These are phyloP conservation scores for Trypoxylon attenuatum DNA, from an alignment of 2,888 invertebrate genomes.

Conservation along the genomic window DNA sequence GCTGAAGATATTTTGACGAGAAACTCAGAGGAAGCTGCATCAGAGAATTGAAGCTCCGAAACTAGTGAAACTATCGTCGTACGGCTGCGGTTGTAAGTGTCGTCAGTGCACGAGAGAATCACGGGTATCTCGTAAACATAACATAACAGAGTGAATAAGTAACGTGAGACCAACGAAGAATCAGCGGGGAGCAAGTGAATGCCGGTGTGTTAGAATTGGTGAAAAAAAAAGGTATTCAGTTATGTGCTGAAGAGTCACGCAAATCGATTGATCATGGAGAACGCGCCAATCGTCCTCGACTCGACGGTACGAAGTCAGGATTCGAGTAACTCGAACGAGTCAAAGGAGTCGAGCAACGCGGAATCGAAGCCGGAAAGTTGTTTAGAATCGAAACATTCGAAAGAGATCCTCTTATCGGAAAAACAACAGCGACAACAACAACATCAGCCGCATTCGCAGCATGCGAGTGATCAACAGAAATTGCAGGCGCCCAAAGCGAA, in stretches of 20 bases:
- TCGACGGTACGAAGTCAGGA: conserved; percentile 71
- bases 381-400: conserved; percentile 69
- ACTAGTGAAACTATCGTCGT: too few relatives aligned
- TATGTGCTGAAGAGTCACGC: not conserved
- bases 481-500: conserved; percentile 42
- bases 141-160: too few relatives aligned
- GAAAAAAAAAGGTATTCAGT: not conserved
- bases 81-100: too few relatives aligned
- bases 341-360: conserved; percentile 58
- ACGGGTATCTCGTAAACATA: too few relatives aligned
- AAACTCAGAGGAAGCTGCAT: too few relatives aligned
- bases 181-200: too few relatives aligned
- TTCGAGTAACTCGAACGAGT: conserved; percentile 66
- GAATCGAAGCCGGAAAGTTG: conserved; percentile 68
- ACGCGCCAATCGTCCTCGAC: conserved; percentile 60
- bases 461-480: conserved; percentile 34
- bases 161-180: too few relatives aligned
- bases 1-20: too few relatives aligned
- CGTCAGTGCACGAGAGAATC: too few relatives aligned
- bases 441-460: conserved; percentile 45
- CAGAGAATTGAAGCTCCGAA: too few relatives aligned
- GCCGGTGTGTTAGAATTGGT: too few relatives aligned
- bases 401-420: conserved; percentile 68
- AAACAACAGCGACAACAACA: conserved; percentile 57
- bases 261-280: conserved; percentile 37